Evolutionary conservation across 2,113 vertebrate genomes (phyloP).

Genomic region (Microtus ochrogaster): DNA sequence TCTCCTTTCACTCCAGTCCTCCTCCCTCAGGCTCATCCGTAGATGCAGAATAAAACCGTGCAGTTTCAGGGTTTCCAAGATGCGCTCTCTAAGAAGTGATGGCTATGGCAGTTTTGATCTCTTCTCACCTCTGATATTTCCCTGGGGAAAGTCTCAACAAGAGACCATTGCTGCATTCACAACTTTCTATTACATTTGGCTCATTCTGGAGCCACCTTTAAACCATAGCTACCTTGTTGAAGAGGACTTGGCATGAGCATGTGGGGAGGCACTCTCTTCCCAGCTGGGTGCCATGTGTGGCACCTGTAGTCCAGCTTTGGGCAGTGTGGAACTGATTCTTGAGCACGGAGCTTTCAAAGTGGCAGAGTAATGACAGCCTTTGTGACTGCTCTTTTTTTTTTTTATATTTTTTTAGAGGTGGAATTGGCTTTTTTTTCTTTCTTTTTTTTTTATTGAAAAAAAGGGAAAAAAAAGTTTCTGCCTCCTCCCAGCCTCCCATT

Average conservation of each 20-base stretch:
- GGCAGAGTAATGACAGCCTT: background rate
- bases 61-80: background rate
- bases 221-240: slow-evolving; percentile 37
- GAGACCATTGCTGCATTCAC: slow-evolving; percentile 64
- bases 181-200: slow-evolving; percentile 69
- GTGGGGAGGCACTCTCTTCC: background rate
- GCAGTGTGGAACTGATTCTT: background rate
- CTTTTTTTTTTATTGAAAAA: too few relatives aligned
- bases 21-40: background rate
- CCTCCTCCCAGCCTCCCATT: too few relatives aligned
- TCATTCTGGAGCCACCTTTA: slow-evolving; percentile 57
- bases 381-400: background rate
- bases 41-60: background rate
- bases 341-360: background rate
- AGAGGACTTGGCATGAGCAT: background rate
- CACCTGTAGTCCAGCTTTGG: background rate
- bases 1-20: background rate
- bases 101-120: background rate
- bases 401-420: too few relatives aligned
- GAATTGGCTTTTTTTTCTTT: too few relatives aligned
- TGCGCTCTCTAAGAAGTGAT: background rate
- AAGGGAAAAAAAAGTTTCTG: too few relatives aligned
- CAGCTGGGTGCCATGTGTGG: background rate
- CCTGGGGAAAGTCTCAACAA: slow-evolving; percentile 27
- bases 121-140: slow-evolving; percentile 50